These are phyloP conservation scores for Blastomussa wellsi DNA, from an alignment of 92 coral and sea anemone species.

Conservation along the genomic window DNA sequence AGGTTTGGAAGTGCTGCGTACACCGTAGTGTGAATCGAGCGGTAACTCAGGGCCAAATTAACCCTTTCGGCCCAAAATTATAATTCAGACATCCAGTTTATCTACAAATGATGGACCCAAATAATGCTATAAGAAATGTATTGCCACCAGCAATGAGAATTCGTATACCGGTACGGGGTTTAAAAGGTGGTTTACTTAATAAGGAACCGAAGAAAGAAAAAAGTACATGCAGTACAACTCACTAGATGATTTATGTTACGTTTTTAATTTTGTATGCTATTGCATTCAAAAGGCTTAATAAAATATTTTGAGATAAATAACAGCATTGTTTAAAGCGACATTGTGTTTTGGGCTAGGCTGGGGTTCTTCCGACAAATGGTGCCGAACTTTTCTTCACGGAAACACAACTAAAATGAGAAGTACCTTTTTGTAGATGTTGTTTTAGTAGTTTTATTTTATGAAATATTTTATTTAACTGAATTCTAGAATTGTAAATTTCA, in stretches of 20 bases:
- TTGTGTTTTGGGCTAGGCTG: too few species aligned
- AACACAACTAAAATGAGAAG: too few species aligned
- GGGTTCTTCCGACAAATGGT: too few species aligned
- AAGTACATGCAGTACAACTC: neutral
- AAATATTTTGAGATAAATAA: slow-evolving; percentile 32
- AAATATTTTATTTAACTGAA: too few species aligned
- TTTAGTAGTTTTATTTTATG: too few species aligned
- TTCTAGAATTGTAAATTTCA: too few species aligned
- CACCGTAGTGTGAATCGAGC: neutral
- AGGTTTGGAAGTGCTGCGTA: neutral
- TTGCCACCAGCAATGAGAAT: neutral
- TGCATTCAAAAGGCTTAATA: slow-evolving; percentile 23
- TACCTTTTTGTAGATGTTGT: too few species aligned
- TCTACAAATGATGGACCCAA: neutral
- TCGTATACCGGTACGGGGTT: neutral
- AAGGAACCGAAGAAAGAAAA: neutral
- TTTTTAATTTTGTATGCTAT: slow-evolving; percentile 25
- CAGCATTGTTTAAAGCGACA: neutral
- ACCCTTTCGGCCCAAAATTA: neutral
- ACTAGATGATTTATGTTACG: neutral
- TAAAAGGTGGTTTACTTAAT: neutral
- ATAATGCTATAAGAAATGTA: neutral
- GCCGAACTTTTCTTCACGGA: too few species aligned
- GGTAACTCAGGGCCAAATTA: neutral
- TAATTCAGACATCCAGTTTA: neutral